These are phyloP conservation scores for Chironomus tepperi DNA, from an alignment of 1,140 invertebrate species.

Conservation along the genomic window DNA sequence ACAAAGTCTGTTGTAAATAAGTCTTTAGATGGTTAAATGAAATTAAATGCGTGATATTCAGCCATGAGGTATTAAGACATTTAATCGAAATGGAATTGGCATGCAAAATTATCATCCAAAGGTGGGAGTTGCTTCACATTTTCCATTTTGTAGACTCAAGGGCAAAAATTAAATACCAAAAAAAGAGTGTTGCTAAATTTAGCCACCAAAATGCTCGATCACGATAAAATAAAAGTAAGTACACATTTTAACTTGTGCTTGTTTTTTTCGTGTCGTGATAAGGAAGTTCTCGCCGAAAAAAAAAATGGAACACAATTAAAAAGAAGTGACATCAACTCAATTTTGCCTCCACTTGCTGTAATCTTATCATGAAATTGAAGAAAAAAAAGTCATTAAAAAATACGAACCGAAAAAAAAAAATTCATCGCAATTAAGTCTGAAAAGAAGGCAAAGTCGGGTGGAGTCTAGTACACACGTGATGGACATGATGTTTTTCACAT, in stretches of 20 bases:
- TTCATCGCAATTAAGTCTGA: not conserved
- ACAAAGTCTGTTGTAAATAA: no score
- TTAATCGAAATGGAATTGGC: no score
- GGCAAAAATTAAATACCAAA: not conserved
- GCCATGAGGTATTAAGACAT: no score
- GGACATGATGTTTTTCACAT: constrained; percentile 17
- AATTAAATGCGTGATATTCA: no score
- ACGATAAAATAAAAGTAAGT: no score
- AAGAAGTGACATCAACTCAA: not conserved
- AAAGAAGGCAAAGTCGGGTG: not conserved
- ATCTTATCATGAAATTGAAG: not conserved
- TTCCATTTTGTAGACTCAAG: no score
- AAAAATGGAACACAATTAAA: not conserved
- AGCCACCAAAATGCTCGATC: not conserved
- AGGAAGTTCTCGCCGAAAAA: not conserved
- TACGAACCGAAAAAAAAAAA: not conserved
- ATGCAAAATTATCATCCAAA: no score
- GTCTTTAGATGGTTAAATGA: no score
- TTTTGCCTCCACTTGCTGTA: not conserved
- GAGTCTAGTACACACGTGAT: constrained; percentile 9
- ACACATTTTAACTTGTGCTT: not conserved
- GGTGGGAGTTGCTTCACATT: no score
- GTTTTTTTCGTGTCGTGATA: not conserved
- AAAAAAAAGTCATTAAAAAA: not conserved
- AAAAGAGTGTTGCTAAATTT: not conserved